Evolutionary conservation across 2,888 invertebrate species (phyloP), one percentile per base, ranked within the genome.

Genomic region (Hypsopygia costalis): DNA sequence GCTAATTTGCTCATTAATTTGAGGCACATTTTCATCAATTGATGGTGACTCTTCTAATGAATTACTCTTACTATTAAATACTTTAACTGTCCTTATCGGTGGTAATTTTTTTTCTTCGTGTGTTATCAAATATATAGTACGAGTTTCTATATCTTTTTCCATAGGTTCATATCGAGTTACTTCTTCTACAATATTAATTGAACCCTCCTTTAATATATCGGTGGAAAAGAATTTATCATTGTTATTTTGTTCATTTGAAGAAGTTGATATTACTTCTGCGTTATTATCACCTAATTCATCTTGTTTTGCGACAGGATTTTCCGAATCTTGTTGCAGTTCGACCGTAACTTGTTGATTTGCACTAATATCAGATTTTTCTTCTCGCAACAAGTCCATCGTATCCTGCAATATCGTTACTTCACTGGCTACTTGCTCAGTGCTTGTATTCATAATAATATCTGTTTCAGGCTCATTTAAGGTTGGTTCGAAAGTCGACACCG

Each of bases 61-160:
- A 86, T 82, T 93, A 80, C 89, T 93, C 86, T 89, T 92, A 89
- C 79, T 93, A 62, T 73, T 91, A 82, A 79, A 93, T 12, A 87
- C 69, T 71, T 87, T 88, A 0, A 87, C 80, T 11, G 86, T 87
- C 47, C 87, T 87, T 32, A 93, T 90, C 7, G 93, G 93, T 45
- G 91, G 91, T 62, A 92, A 79, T 74, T 91, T 91, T 52, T 92
- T 91, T 76, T 94, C 93, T 75, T 94, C 94, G 45, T 94, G 94
- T 3, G 93, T 93, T 49, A 94, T 94, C 31, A 94, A 75, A 42
- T 92, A 91, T 53, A 94, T 91, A 38, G 81, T 89, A 41, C 77
- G 78, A 10, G 89, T 90, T 61, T 83, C 78, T 25, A 63, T 44
- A 41, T 81, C 71, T 45, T 69, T 65, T 12, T 58, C 51, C 5